Evolutionary conservation across 2,113 vertebrate species (phyloP).

Genomic region (Potamarius usumacintae): DNA sequence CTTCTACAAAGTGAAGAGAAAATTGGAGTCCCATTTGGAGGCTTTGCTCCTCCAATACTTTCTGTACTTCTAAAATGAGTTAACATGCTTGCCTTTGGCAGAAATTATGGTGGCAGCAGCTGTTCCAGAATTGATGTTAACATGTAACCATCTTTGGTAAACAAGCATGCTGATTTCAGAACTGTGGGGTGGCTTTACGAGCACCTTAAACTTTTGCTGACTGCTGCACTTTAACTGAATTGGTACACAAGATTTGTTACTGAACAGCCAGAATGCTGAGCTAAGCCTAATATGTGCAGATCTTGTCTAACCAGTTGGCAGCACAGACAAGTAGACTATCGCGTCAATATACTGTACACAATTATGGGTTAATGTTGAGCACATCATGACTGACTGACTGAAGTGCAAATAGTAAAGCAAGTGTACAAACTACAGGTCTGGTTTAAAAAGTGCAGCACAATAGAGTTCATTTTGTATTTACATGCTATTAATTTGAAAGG

Average conservation of each 20-base stretch:
- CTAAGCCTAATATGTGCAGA: not conserved
- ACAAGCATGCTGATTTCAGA: constrained; percentile 52
- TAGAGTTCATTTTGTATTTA: not conserved
- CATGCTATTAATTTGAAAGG: too few species aligned
- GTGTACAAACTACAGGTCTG: not conserved
- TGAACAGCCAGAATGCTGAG: constrained; percentile 48
- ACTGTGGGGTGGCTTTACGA: constrained; percentile 59
- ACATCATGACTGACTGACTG: not conserved
- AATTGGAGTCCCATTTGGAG: not conserved
- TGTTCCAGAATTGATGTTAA: constrained; percentile 42
- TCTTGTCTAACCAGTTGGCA: not conserved
- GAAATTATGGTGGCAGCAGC: not conserved
- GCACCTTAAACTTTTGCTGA: constrained; percentile 40
- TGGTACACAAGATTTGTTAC: constrained; percentile 54
- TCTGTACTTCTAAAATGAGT: not conserved
- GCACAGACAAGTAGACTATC: not conserved
- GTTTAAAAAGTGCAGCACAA: not conserved
- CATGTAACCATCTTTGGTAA: constrained; percentile 60
- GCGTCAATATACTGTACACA: not conserved
- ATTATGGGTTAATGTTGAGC: not conserved
- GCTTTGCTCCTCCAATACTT: not conserved
- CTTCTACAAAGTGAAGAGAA: not conserved
- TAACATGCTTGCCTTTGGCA: too few species aligned
- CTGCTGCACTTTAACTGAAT: constrained; percentile 30
- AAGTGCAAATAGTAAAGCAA: not conserved